Percentiles rank a stretch among this genome's conserved stretches.
These are phyloP conservation scores for Stegophylla sp. DNA, from an alignment of 2,888 invertebrate species.

Conservation along the genomic window DNA sequence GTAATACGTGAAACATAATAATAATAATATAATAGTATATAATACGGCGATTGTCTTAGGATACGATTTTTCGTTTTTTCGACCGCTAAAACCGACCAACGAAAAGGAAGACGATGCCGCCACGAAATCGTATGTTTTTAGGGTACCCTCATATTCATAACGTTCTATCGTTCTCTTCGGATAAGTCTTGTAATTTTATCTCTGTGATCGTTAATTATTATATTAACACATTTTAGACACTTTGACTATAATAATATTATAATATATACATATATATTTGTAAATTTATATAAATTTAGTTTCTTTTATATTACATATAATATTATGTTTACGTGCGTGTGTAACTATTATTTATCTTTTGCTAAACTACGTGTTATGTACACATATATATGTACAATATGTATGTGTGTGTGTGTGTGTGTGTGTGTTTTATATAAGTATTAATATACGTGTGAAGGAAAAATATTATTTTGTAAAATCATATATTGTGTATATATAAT, in stretches of 20 bases:
- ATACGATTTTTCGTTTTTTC: no score
- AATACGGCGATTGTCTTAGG: no score
- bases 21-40: no score
- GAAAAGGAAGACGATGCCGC: not conserved
- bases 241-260: not conserved
- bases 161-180: no score
- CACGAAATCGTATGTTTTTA: no score
- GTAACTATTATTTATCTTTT: not conserved
- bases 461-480: slow-evolving; percentile 52
- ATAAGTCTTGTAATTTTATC: slow-evolving; percentile 31
- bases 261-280: not conserved
- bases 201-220: slow-evolving; percentile 52
- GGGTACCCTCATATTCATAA: no score
- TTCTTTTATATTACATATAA: slow-evolving; percentile 9
- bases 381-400: no score
- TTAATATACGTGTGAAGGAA: slow-evolving; percentile 15
- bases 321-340: not conserved
- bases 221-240: slow-evolving; percentile 33
- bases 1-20: not conserved
- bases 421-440: slow-evolving; percentile 33
- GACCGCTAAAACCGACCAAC: no score
- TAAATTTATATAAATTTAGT: slow-evolving; percentile 33
- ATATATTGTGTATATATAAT: slow-evolving; percentile 38
- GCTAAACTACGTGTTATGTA: not conserved
- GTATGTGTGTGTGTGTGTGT: no score